phyloP scores from a whole-genome alignment of 2,888 invertebrate species.

The Brachylomia viminalis region DNA sequence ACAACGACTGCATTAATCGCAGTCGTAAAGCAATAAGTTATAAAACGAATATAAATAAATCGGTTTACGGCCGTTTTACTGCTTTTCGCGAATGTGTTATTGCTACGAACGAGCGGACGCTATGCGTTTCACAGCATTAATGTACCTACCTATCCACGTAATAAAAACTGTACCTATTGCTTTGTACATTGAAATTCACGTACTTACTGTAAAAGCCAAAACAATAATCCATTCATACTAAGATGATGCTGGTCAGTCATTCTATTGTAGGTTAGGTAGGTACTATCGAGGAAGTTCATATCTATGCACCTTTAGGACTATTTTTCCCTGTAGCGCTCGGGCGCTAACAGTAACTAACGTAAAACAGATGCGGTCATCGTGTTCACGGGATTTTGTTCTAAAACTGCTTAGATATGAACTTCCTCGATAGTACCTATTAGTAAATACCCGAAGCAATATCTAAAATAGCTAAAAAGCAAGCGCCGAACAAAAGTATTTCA shows the following conservation, averaged over 20 bases:
- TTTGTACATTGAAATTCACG: conserved; percentile 11
- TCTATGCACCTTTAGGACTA: too few relatives aligned
- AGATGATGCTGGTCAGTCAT: too few relatives aligned
- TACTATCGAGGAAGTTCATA: too few relatives aligned
- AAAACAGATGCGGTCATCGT: too few relatives aligned
- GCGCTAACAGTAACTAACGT: too few relatives aligned
- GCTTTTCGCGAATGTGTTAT: conserved; percentile 83
- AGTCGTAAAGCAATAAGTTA: conserved; percentile 84
- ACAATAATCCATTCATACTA: conserved; percentile 5
- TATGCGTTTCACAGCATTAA: conserved; percentile 64
- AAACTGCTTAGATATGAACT: too few relatives aligned
- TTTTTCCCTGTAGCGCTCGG: too few relatives aligned
- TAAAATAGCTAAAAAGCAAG: neutral
- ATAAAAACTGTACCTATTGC: conserved; percentile 45
- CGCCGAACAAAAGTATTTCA: neutral
- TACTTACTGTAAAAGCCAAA: conserved; percentile 9
- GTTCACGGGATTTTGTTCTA: too few relatives aligned
- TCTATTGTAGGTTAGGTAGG: too few relatives aligned
- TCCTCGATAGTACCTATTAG: too few relatives aligned
- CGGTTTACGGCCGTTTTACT: conserved; percentile 83
- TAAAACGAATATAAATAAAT: conserved; percentile 86
- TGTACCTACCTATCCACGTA: conserved; percentile 33
- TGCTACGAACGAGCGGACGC: conserved; percentile 77
- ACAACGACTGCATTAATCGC: conserved; percentile 80
- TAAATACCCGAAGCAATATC: too few relatives aligned